Base-by-base conservation (phyloP, 2,113 vertebrate genomes). In the Coptodon rendalli region DNA sequence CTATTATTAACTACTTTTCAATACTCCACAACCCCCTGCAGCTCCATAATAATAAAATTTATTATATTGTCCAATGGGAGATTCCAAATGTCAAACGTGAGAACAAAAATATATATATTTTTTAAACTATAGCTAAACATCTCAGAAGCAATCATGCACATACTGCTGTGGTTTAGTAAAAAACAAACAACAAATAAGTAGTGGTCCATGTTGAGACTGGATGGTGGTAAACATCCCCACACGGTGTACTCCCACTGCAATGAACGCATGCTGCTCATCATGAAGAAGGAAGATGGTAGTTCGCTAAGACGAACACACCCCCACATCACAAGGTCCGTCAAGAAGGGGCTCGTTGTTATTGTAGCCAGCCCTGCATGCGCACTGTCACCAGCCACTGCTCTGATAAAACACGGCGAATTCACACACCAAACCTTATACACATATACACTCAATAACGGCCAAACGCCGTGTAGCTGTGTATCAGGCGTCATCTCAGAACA, bases 281-380 rank as follows among this genome's bases (percentile, higher is more conserved):
- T 92, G 94, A 91, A 95, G 93, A 83, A 94, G 95, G 94, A 97
- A 96, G 96, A 97, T 96, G 96, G 96, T 96, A 96, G 96, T 96
- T 96, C 94, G 93, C 95, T 96, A 92, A 95, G 88, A 88, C 94
- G 96, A 96, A 97, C 96, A 97, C 96, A 96, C 96, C 96, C 96
- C 96, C 94, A 95, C 94, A 96, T 95, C 94, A 96, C 95, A 96
- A 93, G 95, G 95, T 87, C 93, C 94, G 91, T 94, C 94, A 89
- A 93, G 90, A 92, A 93, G 93, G 90, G 92, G 94, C 94, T 95
- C 95, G 89, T 94, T 95, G 94, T 95, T 96, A 94, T 94, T 93
- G 93, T 94, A 96, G 93, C 91, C 86, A 87, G 81, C 89, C 88
- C 93, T 94, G 73, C 94, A 91, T 93, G 95, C 92, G 86, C 94